These are phyloP conservation scores for Argyresthia goedartella DNA, from an alignment of 2,888 invertebrate genomes.

Conservation along the genomic window DNA sequence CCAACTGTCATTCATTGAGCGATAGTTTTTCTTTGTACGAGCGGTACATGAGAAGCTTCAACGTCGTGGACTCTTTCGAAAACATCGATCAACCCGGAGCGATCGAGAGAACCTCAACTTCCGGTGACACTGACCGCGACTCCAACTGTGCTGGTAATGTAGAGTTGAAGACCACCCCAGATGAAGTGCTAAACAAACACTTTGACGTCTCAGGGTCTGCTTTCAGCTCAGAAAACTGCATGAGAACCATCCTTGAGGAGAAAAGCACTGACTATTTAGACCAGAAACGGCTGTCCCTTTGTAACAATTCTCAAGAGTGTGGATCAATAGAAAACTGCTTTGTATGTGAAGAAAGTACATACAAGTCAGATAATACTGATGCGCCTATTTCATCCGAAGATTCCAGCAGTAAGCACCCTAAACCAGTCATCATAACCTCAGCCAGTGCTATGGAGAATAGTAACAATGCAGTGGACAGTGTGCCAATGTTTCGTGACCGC, in stretches of 20 bases:
- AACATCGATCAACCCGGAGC: constrained; percentile 21
- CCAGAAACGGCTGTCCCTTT: too few species aligned
- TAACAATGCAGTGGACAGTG: constrained; percentile 62
- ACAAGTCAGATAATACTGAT: constrained; percentile 43
- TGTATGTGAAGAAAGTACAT: constrained; percentile 37
- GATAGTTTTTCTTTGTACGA: constrained; percentile 61
- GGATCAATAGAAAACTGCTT: too few species aligned
- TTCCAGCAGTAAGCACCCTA: constrained; percentile 31
- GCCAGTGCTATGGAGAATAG: constrained; percentile 60
- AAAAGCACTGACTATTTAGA: too few species aligned
- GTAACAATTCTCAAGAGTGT: too few species aligned
- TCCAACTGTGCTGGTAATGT: constrained; percentile 44
- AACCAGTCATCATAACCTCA: constrained; percentile 54
- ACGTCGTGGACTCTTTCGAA: constrained; percentile 41
- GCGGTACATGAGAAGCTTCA: constrained; percentile 60
- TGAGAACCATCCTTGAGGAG: constrained; percentile 19
- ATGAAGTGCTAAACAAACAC: background rate
- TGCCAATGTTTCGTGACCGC: constrained; percentile 47
- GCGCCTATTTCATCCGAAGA: constrained; percentile 47
- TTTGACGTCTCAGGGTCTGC: constrained; percentile 11
- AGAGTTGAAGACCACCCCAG: constrained; percentile 30
- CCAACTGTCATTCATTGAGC: constrained; percentile 58
- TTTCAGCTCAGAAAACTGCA: constrained; percentile 17
- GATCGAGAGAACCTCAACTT: constrained; percentile 20
- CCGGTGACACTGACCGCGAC: constrained; percentile 30